Base-by-base conservation (phyloP, 2,797 vertebrate genomes). In the Chelon labrosus region DNA sequence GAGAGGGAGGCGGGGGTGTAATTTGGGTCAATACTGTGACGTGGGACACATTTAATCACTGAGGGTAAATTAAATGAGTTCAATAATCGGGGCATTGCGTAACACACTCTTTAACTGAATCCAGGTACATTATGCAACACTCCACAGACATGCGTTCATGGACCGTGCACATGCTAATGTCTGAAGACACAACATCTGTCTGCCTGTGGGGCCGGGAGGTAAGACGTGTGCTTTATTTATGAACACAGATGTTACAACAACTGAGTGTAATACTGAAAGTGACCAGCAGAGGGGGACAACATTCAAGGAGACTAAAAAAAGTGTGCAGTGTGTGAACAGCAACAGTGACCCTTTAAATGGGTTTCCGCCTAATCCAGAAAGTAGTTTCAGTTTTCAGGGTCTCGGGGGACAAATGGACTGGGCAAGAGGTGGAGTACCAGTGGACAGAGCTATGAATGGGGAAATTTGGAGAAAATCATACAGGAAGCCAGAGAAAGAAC, bases 1-100 rank as follows among this genome's bases (percentile, higher is more conserved):
- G 16, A 38, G 47, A 46, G 22, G 22, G 22, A 22, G 22, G 22
- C 22, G n/a, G 62, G 65, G 59, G 19, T 65, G 66, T 71, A 85
- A 89, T 89, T 64, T 91, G 75, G 88, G 89, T 89, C 89, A 83
- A 16, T 71, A 58, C 59, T 77, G 67, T 83, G 77, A 84, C 19
- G 42, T 69, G 74, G 84, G 83, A 86, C 83, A 70, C 73, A 84
- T 90, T 89, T 88, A 90, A 92, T 91, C 83, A 88, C 56, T 82
- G 66, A 69, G 79, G 69, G 70, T 79, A 67, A 83, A 87, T 88
- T 58, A 72, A 82, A 82, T 65, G 84, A 77, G 85, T 87, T 90
- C 88, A 83, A 86, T 89, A 82, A 90, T 75, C 76, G 13, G 83
- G 79, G n/a, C 77, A 22, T 91, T 90, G 73, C 71, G 12, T 83